Evolutionary conservation across 2,888 invertebrate genomes (phyloP).

Genomic region (Rotaria magnacalcarata): DNA sequence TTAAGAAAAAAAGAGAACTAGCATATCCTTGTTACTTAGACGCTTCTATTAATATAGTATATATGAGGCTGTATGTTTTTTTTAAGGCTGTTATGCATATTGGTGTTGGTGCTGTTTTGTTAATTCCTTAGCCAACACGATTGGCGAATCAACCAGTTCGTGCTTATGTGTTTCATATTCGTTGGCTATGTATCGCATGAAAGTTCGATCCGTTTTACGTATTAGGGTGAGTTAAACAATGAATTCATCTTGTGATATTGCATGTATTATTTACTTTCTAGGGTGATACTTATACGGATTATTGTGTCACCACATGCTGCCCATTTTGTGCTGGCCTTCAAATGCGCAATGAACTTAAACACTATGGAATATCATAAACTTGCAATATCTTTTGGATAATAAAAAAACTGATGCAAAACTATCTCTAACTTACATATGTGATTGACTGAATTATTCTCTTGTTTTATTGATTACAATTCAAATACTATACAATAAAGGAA

Average conservation of each 20-base stretch:
- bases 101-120: neutral
- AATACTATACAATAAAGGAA: no score
- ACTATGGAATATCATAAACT: neutral
- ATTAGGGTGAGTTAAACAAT: neutral
- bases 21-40: no score
- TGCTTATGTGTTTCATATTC: neutral
- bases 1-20: no score
- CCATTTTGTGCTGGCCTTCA: neutral
- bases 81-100: neutral
- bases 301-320: neutral
- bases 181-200: neutral
- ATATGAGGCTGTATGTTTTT: no score
- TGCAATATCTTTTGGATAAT: neutral
- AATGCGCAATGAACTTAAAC: neutral
- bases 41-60: no score
- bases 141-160: neutral
- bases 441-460: no score
- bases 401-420: neutral
- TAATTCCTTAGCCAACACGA: neutral
- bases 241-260: neutral
- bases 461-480: no score
- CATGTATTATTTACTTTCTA: neutral
- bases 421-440: no score
- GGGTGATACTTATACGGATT: neutral
- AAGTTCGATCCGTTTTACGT: neutral